Percentiles rank a stretch among this genome's conserved stretches.
Evolutionary conservation across 2,113 vertebrate species (phyloP).

Genomic region (Strix uralensis): DNA sequence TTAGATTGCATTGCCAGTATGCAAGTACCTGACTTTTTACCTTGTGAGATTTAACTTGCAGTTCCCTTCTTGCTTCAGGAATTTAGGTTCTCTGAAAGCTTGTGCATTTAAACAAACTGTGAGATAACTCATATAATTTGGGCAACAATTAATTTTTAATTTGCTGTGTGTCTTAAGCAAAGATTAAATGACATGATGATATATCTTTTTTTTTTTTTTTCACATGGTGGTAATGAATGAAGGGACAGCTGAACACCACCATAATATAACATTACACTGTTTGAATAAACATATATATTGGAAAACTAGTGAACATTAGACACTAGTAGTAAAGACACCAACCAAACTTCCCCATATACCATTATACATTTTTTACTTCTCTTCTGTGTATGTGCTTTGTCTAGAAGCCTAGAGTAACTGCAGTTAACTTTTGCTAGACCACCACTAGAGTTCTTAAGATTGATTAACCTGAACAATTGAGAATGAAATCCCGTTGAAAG

Average conservation of each 20-base stretch:
- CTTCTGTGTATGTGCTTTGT: not conserved
- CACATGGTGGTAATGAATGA: not conserved
- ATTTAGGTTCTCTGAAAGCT: not conserved
- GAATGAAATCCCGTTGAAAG: not conserved
- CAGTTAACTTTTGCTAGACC: not conserved
- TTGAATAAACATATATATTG: not conserved
- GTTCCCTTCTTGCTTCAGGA: not conserved
- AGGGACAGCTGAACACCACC: accelerated
- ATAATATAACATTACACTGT: not conserved
- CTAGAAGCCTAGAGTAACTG: not conserved
- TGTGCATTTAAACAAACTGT: not conserved
- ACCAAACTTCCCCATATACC: not conserved
- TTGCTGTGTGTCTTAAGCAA: not conserved
- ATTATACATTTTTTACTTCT: not conserved
- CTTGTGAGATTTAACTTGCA: not conserved
- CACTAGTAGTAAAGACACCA: not conserved
- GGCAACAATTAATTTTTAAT: not conserved
- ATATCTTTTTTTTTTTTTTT: not conserved
- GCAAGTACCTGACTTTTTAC: not conserved
- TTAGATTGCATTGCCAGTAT: not conserved
- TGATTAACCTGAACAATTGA: not conserved
- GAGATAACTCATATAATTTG: not conserved
- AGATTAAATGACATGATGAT: not conserved
- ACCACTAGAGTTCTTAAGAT: not conserved
- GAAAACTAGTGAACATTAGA: not conserved